phyloP scores from a whole-genome alignment of 1,140 invertebrate genomes.

The Bombus terrestris region DNA sequence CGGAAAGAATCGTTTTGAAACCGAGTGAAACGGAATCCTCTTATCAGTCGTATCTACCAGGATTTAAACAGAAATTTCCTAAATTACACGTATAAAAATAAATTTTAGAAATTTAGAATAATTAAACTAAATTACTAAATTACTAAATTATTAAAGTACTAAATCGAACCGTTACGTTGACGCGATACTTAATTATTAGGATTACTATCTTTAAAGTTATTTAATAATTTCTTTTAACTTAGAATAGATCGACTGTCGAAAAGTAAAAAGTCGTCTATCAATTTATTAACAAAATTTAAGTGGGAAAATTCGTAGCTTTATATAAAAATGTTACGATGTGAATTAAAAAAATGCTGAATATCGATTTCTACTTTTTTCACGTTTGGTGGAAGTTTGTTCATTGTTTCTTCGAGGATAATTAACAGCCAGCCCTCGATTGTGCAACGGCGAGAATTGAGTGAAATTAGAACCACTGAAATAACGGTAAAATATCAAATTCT shows the following conservation, averaged over 20 bases:
- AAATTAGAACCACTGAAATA: not conserved
- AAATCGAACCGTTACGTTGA: too few relatives aligned
- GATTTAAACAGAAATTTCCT: conserved; percentile 34
- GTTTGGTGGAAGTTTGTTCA: not conserved
- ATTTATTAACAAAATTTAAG: not conserved
- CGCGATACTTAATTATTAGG: too few relatives aligned
- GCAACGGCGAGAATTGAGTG: not conserved
- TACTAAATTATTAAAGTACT: too few relatives aligned
- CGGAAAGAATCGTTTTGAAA: conserved; percentile 47
- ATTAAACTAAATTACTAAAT: not conserved
- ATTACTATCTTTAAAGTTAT: not conserved
- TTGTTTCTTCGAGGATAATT: not conserved
- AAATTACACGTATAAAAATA: too few relatives aligned
- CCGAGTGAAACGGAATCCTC: conserved; percentile 3
- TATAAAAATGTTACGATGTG: not conserved
- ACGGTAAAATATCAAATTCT: not conserved
- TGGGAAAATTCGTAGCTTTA: not conserved
- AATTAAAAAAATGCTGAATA: conserved; percentile 17
- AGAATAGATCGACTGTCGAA: not conserved
- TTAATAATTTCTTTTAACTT: too few relatives aligned
- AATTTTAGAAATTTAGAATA: not conserved
- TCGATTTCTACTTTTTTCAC: conserved; percentile 6
- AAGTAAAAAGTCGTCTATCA: not conserved
- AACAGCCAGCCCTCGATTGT: too few relatives aligned
- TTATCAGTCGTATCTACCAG: conserved; percentile 44